Conservation (phyloP, 2,113 vertebrate species). For the Leucopsar rothschildi region DNA sequence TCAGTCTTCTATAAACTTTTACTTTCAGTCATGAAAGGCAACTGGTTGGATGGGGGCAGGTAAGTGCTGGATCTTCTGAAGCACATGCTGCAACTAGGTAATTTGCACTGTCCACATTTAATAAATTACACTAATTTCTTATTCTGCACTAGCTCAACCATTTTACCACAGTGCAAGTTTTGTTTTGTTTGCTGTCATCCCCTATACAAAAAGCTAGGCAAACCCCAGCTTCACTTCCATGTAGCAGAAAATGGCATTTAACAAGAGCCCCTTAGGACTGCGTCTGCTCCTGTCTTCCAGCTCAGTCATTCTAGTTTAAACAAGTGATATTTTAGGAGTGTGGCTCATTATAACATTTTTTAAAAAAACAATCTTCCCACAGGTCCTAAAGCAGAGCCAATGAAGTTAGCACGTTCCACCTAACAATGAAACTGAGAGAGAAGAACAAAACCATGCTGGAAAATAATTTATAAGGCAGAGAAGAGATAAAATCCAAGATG, state of each 20-base stretch:
- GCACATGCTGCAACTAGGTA: not conserved
- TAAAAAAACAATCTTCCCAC: not conserved
- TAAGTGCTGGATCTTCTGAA: not conserved
- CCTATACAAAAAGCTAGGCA: not conserved
- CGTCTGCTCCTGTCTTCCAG: not conserved
- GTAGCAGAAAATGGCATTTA: not conserved
- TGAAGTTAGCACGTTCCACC: not conserved
- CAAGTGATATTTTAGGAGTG: not conserved
- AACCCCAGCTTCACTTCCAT: not conserved
- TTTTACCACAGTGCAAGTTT: not conserved
- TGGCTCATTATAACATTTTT: not conserved
- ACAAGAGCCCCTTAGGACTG: not conserved
- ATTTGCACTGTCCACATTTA: not conserved
- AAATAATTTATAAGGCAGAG: not conserved
- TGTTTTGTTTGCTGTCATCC: not conserved
- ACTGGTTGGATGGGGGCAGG: rapidly evolving
- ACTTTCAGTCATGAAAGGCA: not conserved
- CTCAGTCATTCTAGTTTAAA: not conserved
- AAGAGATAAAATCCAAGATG: not conserved
- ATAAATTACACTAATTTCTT: not conserved
- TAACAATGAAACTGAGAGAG: not conserved
- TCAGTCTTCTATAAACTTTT: not conserved
- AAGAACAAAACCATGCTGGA: not conserved
- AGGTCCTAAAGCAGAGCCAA: not conserved
- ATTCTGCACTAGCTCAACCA: not conserved